These are phyloP conservation scores for Muntiacus reevesi DNA, from an alignment of 2,113 vertebrate genomes.

Conservation along the genomic window DNA sequence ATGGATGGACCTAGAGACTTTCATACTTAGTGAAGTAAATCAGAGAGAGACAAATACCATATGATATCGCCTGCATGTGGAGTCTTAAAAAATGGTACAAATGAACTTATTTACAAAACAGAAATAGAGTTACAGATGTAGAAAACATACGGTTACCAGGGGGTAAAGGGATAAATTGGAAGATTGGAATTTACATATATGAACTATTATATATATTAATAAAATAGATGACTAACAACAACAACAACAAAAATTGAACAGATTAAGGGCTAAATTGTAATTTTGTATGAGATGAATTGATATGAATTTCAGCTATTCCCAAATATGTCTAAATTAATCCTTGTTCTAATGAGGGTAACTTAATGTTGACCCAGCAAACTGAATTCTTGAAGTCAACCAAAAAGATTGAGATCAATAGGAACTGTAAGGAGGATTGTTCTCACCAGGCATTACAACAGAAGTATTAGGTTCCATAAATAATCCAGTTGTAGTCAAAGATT, in stretches of 20 bases:
- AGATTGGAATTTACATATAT: background rate
- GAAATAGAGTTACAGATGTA: background rate
- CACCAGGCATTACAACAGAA: background rate
- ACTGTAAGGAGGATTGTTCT: background rate
- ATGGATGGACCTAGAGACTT: background rate
- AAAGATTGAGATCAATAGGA: background rate
- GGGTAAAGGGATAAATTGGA: background rate
- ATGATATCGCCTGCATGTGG: background rate
- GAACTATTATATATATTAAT: background rate
- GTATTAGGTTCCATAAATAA: background rate
- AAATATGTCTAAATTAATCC: background rate
- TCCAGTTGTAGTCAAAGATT: background rate
- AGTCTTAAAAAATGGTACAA: background rate
- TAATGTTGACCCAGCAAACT: background rate
- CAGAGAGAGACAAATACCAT: background rate
- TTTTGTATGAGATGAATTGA: background rate
- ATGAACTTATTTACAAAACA: background rate
- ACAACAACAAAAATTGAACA: background rate
- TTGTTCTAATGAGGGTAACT: background rate
- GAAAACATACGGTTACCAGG: background rate
- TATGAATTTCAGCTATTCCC: background rate
- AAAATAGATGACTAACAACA: background rate
- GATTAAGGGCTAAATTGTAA: background rate
- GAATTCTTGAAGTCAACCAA: background rate
- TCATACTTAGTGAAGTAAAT: background rate